Evolutionary conservation across 2,888 invertebrate species (phyloP).

Genomic region (Branchipolynoe longqiensis): DNA sequence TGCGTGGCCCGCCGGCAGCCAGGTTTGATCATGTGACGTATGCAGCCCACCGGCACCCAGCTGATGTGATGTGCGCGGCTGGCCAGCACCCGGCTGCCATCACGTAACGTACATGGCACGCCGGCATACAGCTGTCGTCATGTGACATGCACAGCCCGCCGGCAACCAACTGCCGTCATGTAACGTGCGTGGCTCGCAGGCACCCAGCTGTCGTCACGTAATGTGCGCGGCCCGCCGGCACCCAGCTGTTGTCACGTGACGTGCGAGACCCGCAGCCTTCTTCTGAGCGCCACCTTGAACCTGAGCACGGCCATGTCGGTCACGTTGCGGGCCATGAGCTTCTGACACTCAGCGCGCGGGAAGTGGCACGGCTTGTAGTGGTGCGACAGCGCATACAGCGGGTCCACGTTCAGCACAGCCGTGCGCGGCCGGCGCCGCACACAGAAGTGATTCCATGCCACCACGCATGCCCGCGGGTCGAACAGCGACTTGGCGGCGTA

Average conservation of each 20-base stretch:
- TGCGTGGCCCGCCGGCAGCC: no score
- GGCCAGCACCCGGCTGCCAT: no score
- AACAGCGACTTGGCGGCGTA: constrained; percentile 64
- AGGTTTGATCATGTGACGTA: no score
- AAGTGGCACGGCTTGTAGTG: constrained; percentile 65
- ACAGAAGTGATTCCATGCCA: constrained; percentile 63
- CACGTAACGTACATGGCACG: no score
- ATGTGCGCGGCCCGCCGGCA: constrained; percentile 15
- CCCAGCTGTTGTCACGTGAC: constrained; percentile 1
- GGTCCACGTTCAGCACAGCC: constrained; percentile 44
- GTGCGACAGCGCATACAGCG: constrained; percentile 58
- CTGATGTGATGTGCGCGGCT: no score
- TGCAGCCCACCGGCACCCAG: no score
- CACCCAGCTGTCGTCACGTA: constrained; percentile 9
- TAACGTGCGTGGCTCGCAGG: no score
- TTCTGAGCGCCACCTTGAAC: constrained; percentile 1
- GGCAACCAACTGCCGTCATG: no score
- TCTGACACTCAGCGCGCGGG: constrained; percentile 30
- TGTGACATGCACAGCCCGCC: no score
- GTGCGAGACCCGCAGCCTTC: constrained; percentile 18
- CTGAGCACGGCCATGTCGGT: constrained; percentile 19
- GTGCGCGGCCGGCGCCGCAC: constrained; percentile 2
- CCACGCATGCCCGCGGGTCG: constrained; percentile 60
- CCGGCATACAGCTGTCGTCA: no score
- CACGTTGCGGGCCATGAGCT: constrained; percentile 7